phyloP scores from a whole-genome alignment of 1,140 invertebrate genomes.

The Trichomalopsis sarcophagae region DNA sequence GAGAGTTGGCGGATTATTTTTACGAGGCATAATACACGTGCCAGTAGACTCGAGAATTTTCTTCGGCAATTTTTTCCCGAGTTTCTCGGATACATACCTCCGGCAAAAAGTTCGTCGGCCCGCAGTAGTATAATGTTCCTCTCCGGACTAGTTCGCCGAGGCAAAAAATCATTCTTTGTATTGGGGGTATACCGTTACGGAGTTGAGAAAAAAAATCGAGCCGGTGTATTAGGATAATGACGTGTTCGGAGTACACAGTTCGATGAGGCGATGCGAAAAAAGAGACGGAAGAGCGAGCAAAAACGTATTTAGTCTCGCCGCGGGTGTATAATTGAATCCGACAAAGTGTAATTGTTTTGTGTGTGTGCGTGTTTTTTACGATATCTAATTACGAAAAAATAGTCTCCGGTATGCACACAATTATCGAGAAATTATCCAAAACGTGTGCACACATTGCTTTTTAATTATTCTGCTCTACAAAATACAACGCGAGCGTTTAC shows the following conservation, averaged over 20 bases:
- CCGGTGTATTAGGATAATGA: not conserved
- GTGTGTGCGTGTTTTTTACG: not conserved
- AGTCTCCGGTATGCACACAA: not conserved
- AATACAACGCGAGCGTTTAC: too few relatives aligned
- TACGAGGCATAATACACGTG: not conserved
- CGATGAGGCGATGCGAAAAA: not conserved
- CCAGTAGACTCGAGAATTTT: not conserved
- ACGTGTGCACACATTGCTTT: too few relatives aligned
- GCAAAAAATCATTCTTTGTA: slow-evolving; percentile 23
- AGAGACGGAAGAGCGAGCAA: not conserved
- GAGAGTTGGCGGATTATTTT: not conserved
- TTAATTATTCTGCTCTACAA: too few relatives aligned
- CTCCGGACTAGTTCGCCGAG: not conserved
- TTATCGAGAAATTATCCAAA: too few relatives aligned
- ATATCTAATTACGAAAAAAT: not conserved
- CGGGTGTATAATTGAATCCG: not conserved
- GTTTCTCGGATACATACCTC: not conserved
- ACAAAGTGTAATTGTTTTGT: not conserved
- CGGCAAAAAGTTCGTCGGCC: not conserved
- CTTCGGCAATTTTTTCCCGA: not conserved
- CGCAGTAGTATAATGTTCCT: not conserved
- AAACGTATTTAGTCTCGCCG: not conserved
- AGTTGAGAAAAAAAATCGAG: not conserved
- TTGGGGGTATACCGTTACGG: slow-evolving; percentile 11
- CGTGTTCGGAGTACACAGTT: not conserved